Percentiles rank a stretch among this genome's conserved stretches.
These are phyloP conservation scores for Eupithecia abbreviata DNA, from an alignment of 2,888 invertebrate genomes.

Conservation along the genomic window DNA sequence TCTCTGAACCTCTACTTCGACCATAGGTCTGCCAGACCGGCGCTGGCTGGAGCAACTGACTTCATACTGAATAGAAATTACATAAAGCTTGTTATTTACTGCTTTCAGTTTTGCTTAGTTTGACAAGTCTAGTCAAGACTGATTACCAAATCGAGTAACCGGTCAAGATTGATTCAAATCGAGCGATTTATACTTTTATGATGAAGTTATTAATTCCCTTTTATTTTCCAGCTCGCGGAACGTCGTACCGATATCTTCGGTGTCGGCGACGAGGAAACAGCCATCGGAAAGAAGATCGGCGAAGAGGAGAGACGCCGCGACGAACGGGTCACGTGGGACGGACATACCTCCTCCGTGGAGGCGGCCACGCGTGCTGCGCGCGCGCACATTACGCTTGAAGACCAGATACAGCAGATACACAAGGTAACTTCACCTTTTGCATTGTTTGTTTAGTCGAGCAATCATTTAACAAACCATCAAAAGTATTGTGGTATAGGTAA, in stretches of 20 bases:
- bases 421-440: constrained; percentile 82
- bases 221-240: constrained; percentile 89
- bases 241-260: constrained; percentile 99
- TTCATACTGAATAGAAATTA: not conserved
- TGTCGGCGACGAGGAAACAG: constrained; percentile 98
- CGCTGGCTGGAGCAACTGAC: not conserved
- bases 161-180: no score
- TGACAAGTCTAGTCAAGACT: no score
- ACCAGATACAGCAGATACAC: constrained; percentile 98
- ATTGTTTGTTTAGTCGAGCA: no score
- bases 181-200: not conserved
- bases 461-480: no score
- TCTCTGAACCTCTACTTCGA: not conserved
- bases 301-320: constrained; percentile 94
- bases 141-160: no score
- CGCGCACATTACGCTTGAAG: constrained; percentile 97
- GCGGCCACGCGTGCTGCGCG: constrained; percentile 96
- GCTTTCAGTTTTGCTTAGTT: not conserved
- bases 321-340: constrained; percentile 98
- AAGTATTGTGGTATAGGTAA: no score
- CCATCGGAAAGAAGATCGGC: constrained; percentile 99
- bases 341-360: constrained; percentile 98
- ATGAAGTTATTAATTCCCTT: not conserved
- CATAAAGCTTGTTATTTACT: not conserved
- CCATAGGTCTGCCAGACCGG: not conserved